Conservation (phyloP, 2,888 invertebrate species). For the Drosophila quinaria region DNA sequence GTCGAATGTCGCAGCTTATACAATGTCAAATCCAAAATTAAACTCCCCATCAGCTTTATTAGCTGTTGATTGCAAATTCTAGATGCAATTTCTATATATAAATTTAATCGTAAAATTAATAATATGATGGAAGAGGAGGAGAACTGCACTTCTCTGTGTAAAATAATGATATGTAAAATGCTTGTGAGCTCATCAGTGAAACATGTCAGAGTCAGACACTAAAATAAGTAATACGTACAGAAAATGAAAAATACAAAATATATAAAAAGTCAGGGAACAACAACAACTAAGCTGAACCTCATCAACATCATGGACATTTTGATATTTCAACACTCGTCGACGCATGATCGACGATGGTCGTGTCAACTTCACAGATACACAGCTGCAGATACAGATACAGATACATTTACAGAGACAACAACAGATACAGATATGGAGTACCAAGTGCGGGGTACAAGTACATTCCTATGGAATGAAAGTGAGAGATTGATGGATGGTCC, state of each 20-base stretch:
- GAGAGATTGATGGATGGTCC: conserved; percentile 74
- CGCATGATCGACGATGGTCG: conserved; percentile 52
- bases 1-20: conserved; percentile 15
- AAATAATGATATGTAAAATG: conserved; percentile 16
- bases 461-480: conserved; percentile 66
- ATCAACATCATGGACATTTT: conserved; percentile 57
- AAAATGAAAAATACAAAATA: conserved; percentile 4
- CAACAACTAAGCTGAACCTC: conserved; percentile 19
- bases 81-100: conserved; percentile 20
- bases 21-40: conserved; percentile 18
- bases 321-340: conserved; percentile 49
- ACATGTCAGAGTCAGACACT: conserved; percentile 43
- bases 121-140: conserved; percentile 5
- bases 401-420: conserved; percentile 1
- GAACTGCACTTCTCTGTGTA: conserved; percentile 34
- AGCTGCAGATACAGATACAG: conserved; percentile 34
- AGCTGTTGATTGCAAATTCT: conserved; percentile 42
- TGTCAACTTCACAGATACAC: conserved; percentile 53
- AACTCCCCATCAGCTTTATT: conserved; percentile 42
- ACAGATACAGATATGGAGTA: conserved; percentile 16
- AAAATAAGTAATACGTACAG: conserved; percentile 28
- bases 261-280: conserved; percentile 22
- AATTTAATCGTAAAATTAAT: conserved; percentile 15
- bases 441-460: conserved; percentile 42
- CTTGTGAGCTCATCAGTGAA: conserved; percentile 54